Base-by-base conservation (phyloP, 1,140 invertebrate species). In the Drosophila rhopaloa region DNA sequence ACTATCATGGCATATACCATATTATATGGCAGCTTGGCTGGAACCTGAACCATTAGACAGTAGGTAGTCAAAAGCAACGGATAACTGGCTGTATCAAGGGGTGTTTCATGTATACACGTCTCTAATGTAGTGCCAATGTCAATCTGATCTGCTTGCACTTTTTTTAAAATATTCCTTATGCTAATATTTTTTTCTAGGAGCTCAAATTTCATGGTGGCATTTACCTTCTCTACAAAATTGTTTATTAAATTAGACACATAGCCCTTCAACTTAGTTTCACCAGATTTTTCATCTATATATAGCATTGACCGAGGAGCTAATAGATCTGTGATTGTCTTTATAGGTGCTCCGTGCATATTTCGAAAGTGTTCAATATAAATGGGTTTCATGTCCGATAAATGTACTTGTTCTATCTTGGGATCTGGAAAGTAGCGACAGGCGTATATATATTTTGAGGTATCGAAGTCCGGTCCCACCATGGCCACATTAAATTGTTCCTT, bases 1-100 rank as follows among this genome's bases (percentile, higher is more conserved):
- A 90, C 43, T 4, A 90, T 82, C 0, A 61, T 2, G 0, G 47
- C 47, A 13, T 72, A 89, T 0, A 89, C 61, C n/a, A 58, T 2
- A 10, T 57, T 70, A 27, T 73, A 84, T 0, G 77, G 61, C 56
- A 89, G 1, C 1, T 24, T 29, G 0, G 14, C 35, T 1, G 84
- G 85, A 11, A 81, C n/a, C 5, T 79, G 84, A 0, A 90, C 13
- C 84, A 89, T 89, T 0, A 81, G 14, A 32, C 84, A 90, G 7
- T 73, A 84, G 2, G 53, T 48, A n/a, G 48, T 80, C 11, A 60
- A 4, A 6, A 75, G 11, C 6, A 63, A 67, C 0, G 85, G 84
- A 60, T 90, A 84, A 8, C 50, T 84, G 0, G 68, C 0, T 1
- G 14, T 13, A 0, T 77, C 68, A 0, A 84, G 9, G 4, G 24